phyloP scores from a whole-genome alignment of 2,888 invertebrate species.

The Adelphocoris suturalis region DNA sequence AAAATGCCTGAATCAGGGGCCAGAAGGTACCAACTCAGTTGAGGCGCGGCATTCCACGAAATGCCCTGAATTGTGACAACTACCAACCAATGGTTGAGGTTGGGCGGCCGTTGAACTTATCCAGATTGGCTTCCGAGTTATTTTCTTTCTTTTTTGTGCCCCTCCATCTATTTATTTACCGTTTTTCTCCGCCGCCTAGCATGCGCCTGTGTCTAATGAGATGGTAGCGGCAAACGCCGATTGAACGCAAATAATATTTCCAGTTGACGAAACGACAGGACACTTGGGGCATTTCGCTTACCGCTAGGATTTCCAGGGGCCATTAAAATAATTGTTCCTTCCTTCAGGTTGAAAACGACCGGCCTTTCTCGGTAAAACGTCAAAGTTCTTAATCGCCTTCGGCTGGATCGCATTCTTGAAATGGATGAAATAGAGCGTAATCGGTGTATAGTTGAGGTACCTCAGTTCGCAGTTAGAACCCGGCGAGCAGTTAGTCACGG shows the following conservation, averaged over 20 bases:
- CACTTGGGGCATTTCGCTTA: slow-evolving; percentile 29
- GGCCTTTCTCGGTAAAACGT: slow-evolving; percentile 15
- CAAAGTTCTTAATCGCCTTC: slow-evolving; percentile 4
- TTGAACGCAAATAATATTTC: slow-evolving; percentile 35
- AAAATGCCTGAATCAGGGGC: no score
- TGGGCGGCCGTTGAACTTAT: background rate
- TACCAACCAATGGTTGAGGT: background rate
- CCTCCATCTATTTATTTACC: background rate
- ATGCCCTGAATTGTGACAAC: background rate
- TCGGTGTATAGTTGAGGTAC: background rate
- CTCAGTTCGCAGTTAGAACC: background rate
- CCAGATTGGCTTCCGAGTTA: background rate
- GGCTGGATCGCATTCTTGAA: slow-evolving; percentile 31
- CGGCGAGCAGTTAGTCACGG: background rate
- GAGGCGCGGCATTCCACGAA: background rate
- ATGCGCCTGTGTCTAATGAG: slow-evolving; percentile 37
- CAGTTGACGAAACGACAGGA: slow-evolving; percentile 38
- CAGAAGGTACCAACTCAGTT: no score
- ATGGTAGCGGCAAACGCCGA: slow-evolving; percentile 8
- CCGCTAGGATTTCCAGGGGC: slow-evolving; percentile 32
- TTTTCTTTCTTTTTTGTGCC: background rate
- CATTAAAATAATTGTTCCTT: slow-evolving; percentile 46
- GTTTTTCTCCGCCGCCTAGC: slow-evolving; percentile 26
- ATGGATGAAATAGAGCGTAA: background rate
- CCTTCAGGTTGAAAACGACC: slow-evolving; percentile 13